Conservation (phyloP, 2,797 vertebrate species). For the Myotis pilosus region DNA sequence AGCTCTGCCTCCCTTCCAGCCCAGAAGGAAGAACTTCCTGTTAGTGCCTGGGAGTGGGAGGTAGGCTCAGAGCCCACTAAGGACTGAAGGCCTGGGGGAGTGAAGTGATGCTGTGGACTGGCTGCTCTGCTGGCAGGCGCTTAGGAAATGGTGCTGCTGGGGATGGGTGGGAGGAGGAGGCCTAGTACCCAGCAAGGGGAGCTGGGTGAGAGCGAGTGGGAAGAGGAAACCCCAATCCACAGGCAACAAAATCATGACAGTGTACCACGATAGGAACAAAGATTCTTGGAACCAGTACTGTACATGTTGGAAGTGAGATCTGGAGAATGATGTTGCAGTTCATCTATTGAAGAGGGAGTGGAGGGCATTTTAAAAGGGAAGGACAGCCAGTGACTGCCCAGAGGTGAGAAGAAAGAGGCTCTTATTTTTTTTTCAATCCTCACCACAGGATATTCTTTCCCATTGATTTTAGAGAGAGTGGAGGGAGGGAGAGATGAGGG, state of each 20-base stretch:
- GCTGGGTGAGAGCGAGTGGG: too few relatives aligned
- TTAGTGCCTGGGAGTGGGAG: neutral
- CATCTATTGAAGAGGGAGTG: neutral
- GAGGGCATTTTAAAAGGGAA: neutral
- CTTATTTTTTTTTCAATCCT: too few relatives aligned
- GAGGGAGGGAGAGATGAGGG: too few relatives aligned
- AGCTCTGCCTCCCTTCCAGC: neutral
- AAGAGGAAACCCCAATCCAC: neutral
- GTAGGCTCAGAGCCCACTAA: neutral
- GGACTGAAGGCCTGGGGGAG: neutral
- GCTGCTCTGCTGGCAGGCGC: neutral
- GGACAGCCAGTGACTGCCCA: neutral
- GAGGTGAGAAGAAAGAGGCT: neutral
- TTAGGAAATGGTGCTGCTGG: neutral
- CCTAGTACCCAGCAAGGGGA: neutral
- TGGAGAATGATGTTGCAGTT: neutral
- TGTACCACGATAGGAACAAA: neutral
- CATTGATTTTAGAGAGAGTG: too few relatives aligned
- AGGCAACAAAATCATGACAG: neutral
- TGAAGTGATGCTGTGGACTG: neutral
- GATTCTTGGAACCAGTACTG: neutral
- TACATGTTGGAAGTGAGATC: neutral
- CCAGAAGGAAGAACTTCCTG: neutral
- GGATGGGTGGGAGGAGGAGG: too few relatives aligned
- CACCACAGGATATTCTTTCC: too few relatives aligned